These are phyloP conservation scores for Unio delphinus DNA, from an alignment of 2,888 invertebrate species.

Conservation along the genomic window DNA sequence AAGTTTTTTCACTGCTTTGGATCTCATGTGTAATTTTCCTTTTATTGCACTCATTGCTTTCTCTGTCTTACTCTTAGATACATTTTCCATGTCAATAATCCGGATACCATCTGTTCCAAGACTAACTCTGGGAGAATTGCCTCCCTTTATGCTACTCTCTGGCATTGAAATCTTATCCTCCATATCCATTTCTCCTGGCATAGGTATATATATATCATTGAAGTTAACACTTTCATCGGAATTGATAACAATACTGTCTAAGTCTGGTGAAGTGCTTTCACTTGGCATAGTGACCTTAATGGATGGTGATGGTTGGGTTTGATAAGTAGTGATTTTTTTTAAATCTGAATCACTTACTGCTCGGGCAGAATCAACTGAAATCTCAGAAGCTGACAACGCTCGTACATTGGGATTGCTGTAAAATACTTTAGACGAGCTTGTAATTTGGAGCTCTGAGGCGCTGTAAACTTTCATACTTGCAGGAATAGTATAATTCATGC, in stretches of 20 bases:
- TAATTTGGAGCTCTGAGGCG: constrained; percentile 49
- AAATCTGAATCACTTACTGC: constrained; percentile 53
- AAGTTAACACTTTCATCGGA: constrained; percentile 37
- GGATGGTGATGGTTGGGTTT: constrained; percentile 16
- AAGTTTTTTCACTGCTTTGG: constrained; percentile 11
- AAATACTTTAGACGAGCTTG: constrained; percentile 34
- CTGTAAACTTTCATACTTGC: constrained; percentile 63
- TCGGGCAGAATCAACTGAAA: constrained; percentile 30
- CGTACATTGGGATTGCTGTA: constrained; percentile 51
- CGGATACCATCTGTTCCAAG: background rate
- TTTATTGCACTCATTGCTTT: constrained; percentile 9
- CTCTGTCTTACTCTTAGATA: constrained; percentile 1
- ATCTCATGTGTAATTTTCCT: constrained; percentile 3
- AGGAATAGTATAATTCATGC: constrained; percentile 62
- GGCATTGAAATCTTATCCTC: constrained; percentile 24
- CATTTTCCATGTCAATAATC: constrained; percentile 2
- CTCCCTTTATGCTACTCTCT: constrained; percentile 3
- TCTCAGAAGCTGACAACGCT: constrained; percentile 27
- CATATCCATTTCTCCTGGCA: constrained; percentile 27
- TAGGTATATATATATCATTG: constrained; percentile 27
- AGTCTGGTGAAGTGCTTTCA: constrained; percentile 18
- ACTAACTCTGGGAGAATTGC: background rate
- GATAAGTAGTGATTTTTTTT: constrained; percentile 12
- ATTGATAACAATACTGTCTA: constrained; percentile 17
- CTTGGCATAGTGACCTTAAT: constrained; percentile 25